phyloP scores from a whole-genome alignment of 2,113 vertebrate genomes.

The Notechis scutatus region DNA sequence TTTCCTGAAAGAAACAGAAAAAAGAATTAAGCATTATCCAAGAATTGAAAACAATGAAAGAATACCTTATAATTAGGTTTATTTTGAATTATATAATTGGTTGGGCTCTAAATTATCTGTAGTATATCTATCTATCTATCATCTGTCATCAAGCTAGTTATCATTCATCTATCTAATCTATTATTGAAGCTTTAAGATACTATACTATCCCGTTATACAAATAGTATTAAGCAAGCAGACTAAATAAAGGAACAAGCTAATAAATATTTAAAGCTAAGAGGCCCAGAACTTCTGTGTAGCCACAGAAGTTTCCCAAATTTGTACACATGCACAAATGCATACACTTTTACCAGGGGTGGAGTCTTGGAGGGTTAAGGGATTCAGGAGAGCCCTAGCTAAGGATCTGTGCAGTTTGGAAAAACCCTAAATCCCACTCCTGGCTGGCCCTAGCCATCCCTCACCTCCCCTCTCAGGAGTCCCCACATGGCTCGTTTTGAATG shows the following conservation, averaged over 20 bases:
- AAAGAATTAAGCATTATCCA: neutral
- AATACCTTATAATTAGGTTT: neutral
- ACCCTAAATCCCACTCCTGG: too few relatives aligned
- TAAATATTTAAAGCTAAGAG: neutral
- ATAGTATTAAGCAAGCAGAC: neutral
- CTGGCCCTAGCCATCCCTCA: too few relatives aligned
- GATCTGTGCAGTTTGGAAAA: too few relatives aligned
- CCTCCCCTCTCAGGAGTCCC: too few relatives aligned
- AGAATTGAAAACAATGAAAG: neutral
- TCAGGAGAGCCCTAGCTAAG: too few relatives aligned
- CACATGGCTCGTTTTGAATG: too few relatives aligned
- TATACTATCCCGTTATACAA: neutral
- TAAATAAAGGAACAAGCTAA: neutral
- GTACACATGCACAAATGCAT: neutral
- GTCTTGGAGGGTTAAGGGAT: too few relatives aligned
- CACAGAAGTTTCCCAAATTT: neutral
- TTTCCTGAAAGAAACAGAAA: neutral
- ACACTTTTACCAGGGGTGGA: neutral
- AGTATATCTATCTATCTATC: too few relatives aligned
- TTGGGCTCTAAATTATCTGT: neutral
- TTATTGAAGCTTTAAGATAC: neutral
- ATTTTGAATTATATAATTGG: neutral
- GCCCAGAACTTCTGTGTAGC: neutral
- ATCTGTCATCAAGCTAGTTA: too few relatives aligned
- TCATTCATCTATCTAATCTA: too few relatives aligned